These are phyloP conservation scores for Gorsachius magnificus DNA, from an alignment of 2,797 vertebrate species.

Conservation along the genomic window DNA sequence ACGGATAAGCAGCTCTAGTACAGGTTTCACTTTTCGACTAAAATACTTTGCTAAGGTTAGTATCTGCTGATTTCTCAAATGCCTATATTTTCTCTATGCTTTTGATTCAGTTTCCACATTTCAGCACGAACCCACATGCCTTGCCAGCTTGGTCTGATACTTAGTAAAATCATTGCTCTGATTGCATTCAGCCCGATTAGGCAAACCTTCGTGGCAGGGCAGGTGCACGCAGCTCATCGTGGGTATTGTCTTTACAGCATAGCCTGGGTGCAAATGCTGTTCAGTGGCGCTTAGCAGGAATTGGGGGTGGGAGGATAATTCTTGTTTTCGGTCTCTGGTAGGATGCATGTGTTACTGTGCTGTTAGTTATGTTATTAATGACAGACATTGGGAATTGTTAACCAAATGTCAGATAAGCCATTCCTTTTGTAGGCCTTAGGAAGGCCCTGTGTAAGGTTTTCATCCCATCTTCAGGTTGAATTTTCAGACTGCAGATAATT, in stretches of 20 bases:
- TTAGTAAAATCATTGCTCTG: background rate
- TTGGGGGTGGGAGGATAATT: background rate
- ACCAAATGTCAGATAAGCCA: background rate
- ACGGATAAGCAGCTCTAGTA: background rate
- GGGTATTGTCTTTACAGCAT: background rate
- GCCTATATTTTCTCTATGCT: background rate
- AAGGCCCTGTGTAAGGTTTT: background rate
- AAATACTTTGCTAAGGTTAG: background rate
- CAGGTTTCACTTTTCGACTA: conserved; percentile 11
- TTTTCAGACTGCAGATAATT: background rate
- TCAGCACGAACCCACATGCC: background rate
- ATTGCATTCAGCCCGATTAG: fast-evolving
- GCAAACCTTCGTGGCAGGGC: background rate
- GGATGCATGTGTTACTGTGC: background rate
- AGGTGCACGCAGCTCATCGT: background rate
- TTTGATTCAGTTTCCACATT: background rate
- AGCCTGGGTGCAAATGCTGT: background rate
- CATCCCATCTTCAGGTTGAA: background rate
- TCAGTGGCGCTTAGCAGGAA: background rate
- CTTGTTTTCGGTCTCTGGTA: background rate
- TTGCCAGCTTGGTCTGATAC: background rate
- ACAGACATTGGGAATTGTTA: background rate
- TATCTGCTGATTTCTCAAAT: background rate
- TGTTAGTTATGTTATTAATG: background rate
- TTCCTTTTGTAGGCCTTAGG: background rate